Evolutionary conservation across 2,888 invertebrate genomes (phyloP).

Genomic region (Nymphalis c-album): DNA sequence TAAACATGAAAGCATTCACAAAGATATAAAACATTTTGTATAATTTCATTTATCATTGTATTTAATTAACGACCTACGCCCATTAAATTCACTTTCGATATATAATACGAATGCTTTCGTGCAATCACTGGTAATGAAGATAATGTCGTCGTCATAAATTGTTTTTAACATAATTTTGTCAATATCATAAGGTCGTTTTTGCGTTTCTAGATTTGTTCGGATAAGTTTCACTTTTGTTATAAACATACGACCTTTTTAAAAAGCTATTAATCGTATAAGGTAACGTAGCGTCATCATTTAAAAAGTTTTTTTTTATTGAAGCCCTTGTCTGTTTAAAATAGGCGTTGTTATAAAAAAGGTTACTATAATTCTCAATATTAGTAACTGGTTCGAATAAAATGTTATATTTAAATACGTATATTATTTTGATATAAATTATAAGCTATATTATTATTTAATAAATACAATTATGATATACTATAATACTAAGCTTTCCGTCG

Average conservation of each 20-base stretch:
- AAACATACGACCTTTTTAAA: neutral
- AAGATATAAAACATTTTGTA: slow-evolving; percentile 15
- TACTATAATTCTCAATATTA: too few relatives aligned
- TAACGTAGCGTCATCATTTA: neutral
- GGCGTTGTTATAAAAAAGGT: too few relatives aligned
- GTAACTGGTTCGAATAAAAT: too few relatives aligned
- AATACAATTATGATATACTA: neutral
- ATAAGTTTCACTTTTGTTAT: too few relatives aligned
- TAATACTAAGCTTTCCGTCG: slow-evolving; percentile 5
- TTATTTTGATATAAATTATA: too few relatives aligned
- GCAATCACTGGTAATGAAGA: slow-evolving; percentile 16
- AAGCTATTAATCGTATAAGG: neutral
- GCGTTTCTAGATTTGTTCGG: too few relatives aligned
- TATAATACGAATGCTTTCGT: slow-evolving; percentile 18
- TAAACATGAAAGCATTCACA: slow-evolving; percentile 12
- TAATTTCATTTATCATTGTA: slow-evolving; percentile 12
- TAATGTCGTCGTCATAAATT: neutral
- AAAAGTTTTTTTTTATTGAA: slow-evolving; percentile 8
- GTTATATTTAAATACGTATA: too few relatives aligned
- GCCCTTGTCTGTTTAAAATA: too few relatives aligned
- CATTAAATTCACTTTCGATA: slow-evolving; percentile 33
- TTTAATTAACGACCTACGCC: slow-evolving; percentile 24
- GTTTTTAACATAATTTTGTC: neutral
- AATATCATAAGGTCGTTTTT: neutral
- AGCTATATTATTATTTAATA: too few relatives aligned